Conservation (phyloP, 2,888 invertebrate genomes). For the Lordiphosa fenestrarum region DNA sequence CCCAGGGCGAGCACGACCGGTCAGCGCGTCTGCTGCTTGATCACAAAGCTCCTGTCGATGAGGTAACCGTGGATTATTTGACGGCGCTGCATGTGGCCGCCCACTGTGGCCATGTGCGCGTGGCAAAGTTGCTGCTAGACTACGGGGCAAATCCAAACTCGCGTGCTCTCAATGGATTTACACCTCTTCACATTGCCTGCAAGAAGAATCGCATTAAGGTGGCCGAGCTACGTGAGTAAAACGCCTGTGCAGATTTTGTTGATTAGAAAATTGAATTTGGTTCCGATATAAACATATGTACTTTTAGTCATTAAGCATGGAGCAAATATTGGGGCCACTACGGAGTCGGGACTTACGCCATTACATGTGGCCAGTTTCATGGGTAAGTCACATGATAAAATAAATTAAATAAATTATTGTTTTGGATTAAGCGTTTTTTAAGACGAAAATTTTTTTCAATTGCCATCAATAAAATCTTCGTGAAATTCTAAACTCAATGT, state of each 20-base stretch:
- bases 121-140: constrained; percentile 94
- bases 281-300: not conserved
- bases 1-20: constrained; percentile 99
- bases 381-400: constrained; percentile 81
- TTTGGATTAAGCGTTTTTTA: too few species aligned
- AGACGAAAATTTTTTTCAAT: too few species aligned
- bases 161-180: constrained; percentile 97
- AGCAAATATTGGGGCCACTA: constrained; percentile 88
- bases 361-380: constrained; percentile 99
- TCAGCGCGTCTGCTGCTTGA: constrained; percentile 94
- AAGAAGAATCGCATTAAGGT: constrained; percentile 98
- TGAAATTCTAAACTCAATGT: too few species aligned
- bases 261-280: not conserved
- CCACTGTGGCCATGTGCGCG: constrained; percentile 95
- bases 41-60: constrained; percentile 98
- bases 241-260: too few species aligned
- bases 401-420: too few species aligned
- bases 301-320: constrained; percentile 91
- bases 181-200: constrained; percentile 98
- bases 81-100: constrained; percentile 98
- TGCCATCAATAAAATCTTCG: too few species aligned
- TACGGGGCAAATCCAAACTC: constrained; percentile 98
- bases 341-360: constrained; percentile 93
- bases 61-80: constrained; percentile 98
- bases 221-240: constrained; percentile 86